phyloP scores from a whole-genome alignment of 1,140 invertebrate species.

The Drosophila watanabei region DNA sequence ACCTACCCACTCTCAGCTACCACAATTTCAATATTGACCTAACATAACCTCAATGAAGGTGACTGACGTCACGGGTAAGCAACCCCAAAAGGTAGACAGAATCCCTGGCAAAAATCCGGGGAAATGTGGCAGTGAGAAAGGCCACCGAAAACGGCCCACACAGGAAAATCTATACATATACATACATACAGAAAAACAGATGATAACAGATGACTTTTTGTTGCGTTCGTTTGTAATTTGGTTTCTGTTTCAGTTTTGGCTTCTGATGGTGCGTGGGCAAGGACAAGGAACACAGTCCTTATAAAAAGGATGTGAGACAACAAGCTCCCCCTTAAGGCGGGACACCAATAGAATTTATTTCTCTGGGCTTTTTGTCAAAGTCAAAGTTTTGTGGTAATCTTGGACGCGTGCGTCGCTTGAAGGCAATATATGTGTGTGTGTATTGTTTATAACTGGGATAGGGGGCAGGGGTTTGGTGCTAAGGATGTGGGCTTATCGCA shows the following conservation, averaged over 20 bases:
- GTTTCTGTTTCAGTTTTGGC: neutral
- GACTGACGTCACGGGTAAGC: conserved; percentile 36
- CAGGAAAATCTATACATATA: conserved; percentile 19
- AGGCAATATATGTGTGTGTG: neutral
- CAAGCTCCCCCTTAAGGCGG: conserved; percentile 4
- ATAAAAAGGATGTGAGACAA: conserved; percentile 11
- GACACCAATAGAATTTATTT: conserved; percentile 25
- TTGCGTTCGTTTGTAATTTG: conserved; percentile 1
- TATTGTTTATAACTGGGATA: neutral
- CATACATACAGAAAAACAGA: conserved; percentile 9
- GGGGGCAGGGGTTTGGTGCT: neutral
- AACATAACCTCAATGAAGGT: conserved; percentile 33
- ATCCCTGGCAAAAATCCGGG: conserved; percentile 3
- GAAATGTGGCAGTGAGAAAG: neutral
- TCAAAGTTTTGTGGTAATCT: conserved; percentile 33
- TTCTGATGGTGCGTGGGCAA: conserved; percentile 53
- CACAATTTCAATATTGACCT: conserved; percentile 13
- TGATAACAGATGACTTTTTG: conserved; percentile 24
- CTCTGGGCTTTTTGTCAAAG: conserved; percentile 3
- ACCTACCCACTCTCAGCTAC: neutral
- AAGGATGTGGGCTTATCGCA: conserved; percentile 26
- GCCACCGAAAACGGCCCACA: conserved; percentile 3
- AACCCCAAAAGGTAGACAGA: conserved; percentile 37
- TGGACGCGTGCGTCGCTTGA: neutral
- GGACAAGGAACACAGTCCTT: conserved; percentile 29